Conservation (phyloP, 2,888 invertebrate genomes). For the Portevinia maculata region DNA sequence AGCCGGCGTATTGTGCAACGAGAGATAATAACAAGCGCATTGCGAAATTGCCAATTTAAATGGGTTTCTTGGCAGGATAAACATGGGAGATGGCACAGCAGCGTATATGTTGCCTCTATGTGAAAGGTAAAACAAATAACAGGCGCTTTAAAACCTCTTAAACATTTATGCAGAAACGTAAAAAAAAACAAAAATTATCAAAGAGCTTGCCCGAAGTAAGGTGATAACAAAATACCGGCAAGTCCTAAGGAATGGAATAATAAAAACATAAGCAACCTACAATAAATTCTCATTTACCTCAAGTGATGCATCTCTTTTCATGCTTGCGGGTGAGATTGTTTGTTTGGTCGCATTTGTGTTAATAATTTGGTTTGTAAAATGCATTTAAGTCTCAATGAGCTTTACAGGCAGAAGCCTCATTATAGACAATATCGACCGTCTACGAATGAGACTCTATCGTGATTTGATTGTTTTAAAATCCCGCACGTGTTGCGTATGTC, state of each 20-base stretch:
- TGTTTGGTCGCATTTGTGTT: too few relatives aligned
- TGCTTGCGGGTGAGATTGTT: too few relatives aligned
- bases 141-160: constrained; percentile 48
- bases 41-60: constrained; percentile 82
- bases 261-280: too few relatives aligned
- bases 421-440: too few relatives aligned
- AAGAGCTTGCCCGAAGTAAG: constrained; percentile 18
- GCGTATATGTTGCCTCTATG: constrained; percentile 6
- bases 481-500: too few relatives aligned
- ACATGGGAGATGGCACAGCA: constrained; percentile 29
- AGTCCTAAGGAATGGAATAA: not conserved
- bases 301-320: too few relatives aligned
- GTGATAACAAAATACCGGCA: constrained; percentile 31
- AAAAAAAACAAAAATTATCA: constrained; percentile 3
- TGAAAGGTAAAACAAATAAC: constrained; percentile 46
- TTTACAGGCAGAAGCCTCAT: too few relatives aligned
- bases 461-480: too few relatives aligned
- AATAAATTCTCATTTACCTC: too few relatives aligned
- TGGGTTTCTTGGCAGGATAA: constrained; percentile 75
- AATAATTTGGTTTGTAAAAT: too few relatives aligned
- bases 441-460: too few relatives aligned
- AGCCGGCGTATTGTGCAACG: constrained; percentile 70
- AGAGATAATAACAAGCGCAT: constrained; percentile 79
- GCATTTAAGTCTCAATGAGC: too few relatives aligned
- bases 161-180: constrained; percentile 47